phyloP scores from a whole-genome alignment of 2,113 vertebrate species.

The Triplophysa tibetana region DNA sequence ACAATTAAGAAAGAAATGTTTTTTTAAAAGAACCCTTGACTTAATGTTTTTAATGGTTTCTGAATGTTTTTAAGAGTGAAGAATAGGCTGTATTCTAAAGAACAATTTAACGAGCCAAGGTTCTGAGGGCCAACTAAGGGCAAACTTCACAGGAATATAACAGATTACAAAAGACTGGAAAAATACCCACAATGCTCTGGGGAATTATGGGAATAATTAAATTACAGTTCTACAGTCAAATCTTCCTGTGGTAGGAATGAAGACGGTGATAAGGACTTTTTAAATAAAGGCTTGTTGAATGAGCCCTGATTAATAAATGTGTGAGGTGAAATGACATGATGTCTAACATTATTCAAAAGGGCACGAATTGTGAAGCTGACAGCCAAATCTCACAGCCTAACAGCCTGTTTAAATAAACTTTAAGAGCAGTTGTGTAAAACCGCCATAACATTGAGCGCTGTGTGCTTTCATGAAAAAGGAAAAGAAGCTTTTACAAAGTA shows the following conservation, averaged over 20 bases:
- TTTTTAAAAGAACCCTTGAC: no score
- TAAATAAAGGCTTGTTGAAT: conserved; percentile 1
- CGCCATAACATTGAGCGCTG: not conserved
- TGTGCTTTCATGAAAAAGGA: not conserved
- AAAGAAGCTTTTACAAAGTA: not conserved
- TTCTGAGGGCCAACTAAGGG: not conserved
- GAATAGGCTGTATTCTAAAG: not conserved
- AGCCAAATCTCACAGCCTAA: conserved; percentile 30
- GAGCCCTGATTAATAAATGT: not conserved
- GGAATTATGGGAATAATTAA: not conserved
- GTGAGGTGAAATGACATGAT: not conserved
- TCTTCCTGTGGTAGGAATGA: not conserved
- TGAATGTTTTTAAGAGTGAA: no score
- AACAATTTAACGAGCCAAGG: not conserved
- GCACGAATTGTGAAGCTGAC: not conserved
- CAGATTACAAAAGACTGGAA: not conserved
- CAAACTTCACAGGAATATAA: not conserved
- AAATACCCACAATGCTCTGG: conserved; percentile 6
- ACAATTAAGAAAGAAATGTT: no score
- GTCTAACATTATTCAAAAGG: not conserved
- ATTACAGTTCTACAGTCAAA: conserved; percentile 6
- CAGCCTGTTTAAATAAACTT: conserved; percentile 8
- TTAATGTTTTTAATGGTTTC: no score
- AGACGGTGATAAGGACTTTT: conserved; percentile 22
- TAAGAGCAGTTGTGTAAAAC: conserved; percentile 10